phyloP scores from a whole-genome alignment of 2,113 vertebrate species.

The Coptodon bakossiorum region DNA sequence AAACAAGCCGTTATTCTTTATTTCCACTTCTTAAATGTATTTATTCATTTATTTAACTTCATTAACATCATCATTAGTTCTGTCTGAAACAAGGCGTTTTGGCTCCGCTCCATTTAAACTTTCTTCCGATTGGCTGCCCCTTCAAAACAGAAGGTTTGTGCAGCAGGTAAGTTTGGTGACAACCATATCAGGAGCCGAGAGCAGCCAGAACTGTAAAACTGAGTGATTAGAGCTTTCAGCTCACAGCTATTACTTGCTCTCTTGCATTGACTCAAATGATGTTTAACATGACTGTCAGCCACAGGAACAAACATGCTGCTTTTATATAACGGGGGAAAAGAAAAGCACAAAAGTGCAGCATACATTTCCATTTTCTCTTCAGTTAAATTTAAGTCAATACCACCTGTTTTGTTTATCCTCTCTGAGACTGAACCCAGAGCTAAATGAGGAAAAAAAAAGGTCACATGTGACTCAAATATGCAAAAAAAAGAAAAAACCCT shows the following conservation, averaged over 20 bases:
- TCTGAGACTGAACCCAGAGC: background rate
- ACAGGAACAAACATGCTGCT: background rate
- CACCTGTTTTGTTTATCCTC: background rate
- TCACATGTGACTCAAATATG: background rate
- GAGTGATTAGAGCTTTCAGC: background rate
- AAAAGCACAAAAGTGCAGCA: background rate
- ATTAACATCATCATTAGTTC: rapidly evolving
- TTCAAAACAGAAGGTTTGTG: background rate
- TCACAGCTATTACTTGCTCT: background rate
- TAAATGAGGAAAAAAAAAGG: rapidly evolving
- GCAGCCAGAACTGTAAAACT: background rate
- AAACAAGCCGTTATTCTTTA: rapidly evolving
- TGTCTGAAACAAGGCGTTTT: background rate
- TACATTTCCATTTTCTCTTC: background rate
- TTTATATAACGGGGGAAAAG: background rate
- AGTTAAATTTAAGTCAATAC: background rate
- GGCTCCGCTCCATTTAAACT: background rate
- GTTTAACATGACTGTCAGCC: background rate
- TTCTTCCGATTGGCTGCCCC: background rate
- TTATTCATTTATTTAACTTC: background rate
- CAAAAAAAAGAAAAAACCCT: background rate
- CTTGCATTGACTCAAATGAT: background rate
- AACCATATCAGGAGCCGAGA: background rate
- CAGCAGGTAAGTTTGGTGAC: rapidly evolving
- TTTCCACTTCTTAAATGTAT: background rate